These are phyloP conservation scores for Todus mexicanus DNA, from an alignment of 2,797 vertebrate genomes.

Conservation along the genomic window DNA sequence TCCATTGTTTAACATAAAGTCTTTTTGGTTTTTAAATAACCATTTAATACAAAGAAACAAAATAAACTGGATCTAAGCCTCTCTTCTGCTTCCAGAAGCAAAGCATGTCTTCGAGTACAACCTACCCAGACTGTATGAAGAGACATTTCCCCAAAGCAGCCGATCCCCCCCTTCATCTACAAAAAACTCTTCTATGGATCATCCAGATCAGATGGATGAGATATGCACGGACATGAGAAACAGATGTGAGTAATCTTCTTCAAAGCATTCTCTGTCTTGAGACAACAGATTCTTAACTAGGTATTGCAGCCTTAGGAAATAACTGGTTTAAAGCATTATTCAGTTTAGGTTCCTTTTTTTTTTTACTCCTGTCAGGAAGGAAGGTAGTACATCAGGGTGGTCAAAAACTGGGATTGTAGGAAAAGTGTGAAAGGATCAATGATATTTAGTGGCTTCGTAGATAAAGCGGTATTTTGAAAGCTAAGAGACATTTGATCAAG, in stretches of 20 bases:
- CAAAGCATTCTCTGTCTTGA: not conserved
- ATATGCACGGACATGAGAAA: not conserved
- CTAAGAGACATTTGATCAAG: not conserved
- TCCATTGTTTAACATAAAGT: not conserved
- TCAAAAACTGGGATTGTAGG: not conserved
- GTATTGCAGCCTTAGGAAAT: not conserved
- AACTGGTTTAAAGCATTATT: not conserved
- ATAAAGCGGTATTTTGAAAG: not conserved
- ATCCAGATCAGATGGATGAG: not conserved
- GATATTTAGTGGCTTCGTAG: not conserved
- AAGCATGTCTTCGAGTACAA: not conserved
- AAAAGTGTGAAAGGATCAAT: not conserved
- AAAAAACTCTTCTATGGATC: not conserved
- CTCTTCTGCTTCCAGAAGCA: not conserved
- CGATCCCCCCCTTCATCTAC: accelerated
- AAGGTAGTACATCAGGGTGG: not conserved
- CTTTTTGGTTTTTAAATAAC: not conserved
- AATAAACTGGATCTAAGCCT: not conserved
- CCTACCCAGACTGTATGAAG: not conserved
- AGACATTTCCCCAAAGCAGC: not conserved
- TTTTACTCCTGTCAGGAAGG: not conserved
- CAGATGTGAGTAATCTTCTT: not conserved
- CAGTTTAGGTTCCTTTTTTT: not conserved
- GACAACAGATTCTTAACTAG: not conserved
- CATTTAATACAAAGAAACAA: not conserved